A percentile compares a stretch with the other conserved stretches of the same genome.
Conservation (phyloP, 2,888 invertebrate species). For the Frankliniella intonsa region DNA sequence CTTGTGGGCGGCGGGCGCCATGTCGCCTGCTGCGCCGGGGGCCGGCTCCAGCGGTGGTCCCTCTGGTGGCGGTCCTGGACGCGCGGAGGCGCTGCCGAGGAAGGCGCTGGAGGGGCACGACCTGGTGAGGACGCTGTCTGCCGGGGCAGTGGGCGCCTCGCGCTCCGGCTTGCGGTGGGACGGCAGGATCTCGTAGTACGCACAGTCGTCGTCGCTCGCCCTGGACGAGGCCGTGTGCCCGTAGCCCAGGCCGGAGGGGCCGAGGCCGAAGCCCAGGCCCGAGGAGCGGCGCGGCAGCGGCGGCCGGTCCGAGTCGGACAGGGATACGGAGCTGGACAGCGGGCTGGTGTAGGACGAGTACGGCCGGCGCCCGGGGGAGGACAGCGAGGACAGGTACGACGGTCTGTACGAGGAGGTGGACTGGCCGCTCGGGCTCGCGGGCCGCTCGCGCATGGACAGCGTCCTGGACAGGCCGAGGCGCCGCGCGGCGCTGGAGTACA, state of each 20-base stretch:
- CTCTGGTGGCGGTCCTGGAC: neutral
- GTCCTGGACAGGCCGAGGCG: slow-evolving; percentile 1
- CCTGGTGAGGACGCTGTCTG: neutral
- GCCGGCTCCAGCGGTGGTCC: neutral
- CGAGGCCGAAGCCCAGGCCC: neutral
- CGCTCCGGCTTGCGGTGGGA: neutral
- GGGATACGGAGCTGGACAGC: neutral
- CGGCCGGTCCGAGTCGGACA: neutral
- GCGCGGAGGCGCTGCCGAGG: neutral
- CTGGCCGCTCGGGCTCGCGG: neutral
- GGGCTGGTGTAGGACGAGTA: slow-evolving; percentile 27
- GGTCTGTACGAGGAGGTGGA: neutral
- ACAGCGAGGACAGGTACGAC: neutral
- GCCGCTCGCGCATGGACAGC: slow-evolving; percentile 1
- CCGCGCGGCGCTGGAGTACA: slow-evolving; percentile 16
- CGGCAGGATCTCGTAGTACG: neutral
- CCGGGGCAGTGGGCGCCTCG: neutral
- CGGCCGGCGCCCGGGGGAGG: neutral
- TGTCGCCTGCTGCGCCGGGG: neutral
- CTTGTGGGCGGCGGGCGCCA: neutral
- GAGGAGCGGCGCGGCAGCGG: neutral
- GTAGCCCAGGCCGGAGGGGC: neutral
- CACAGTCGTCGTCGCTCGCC: slow-evolving; percentile 1
- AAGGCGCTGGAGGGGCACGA: slow-evolving; percentile 7
- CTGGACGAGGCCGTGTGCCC: neutral